Evolutionary conservation across 2,797 vertebrate genomes (phyloP), one percentile per base, ranked within the genome.

Genomic region (Podarcis siculus): DNA sequence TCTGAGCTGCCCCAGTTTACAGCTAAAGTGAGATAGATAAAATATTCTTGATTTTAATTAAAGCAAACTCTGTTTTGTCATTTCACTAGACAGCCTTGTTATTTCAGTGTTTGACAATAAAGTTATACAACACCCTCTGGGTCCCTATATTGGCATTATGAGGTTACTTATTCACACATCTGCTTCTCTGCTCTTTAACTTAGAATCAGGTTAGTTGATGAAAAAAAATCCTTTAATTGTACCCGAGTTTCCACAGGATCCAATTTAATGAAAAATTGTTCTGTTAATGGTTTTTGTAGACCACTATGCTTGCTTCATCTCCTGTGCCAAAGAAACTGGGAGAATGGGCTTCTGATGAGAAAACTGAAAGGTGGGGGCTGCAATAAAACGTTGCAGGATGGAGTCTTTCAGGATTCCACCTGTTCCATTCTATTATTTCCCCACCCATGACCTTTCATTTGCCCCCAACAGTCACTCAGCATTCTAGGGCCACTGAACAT

Each of bases 1-100:
- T 89, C 82, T 94, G 90, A 94, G 91, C 96, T 90, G 84, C 93
- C 64, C 78, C 88, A 73, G 86, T 95, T 97, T 94, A 95, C 93
- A 92, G 92, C 88, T 91, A 93, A 94, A 95, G 93, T 81, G 94
- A 96, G 94, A 95, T 94, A 96, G 95, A 96, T 95, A 95, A 96
- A 97, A 95, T 93, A 95, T 91, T 95, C 95, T 95, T 96, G 94
- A 95, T 96, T 96, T 97, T 97, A 97, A 97, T 97, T 97, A 97
- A 96, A 97, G 92, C 94, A 96, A 96, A 96, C 94, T 97, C 96
- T 96, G 94, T 96, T 95, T 96, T 97, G 96, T 94, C 95, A 95
- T 97, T 97, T 96, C 95, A 96, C 96, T 96, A 96, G 95, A 93
- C 89, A 77, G 82, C 90, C 13, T 8, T 96, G 96, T 97, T 97